Base-by-base conservation (phyloP, 2,797 vertebrate species). In the Telmatherina bonti region DNA sequence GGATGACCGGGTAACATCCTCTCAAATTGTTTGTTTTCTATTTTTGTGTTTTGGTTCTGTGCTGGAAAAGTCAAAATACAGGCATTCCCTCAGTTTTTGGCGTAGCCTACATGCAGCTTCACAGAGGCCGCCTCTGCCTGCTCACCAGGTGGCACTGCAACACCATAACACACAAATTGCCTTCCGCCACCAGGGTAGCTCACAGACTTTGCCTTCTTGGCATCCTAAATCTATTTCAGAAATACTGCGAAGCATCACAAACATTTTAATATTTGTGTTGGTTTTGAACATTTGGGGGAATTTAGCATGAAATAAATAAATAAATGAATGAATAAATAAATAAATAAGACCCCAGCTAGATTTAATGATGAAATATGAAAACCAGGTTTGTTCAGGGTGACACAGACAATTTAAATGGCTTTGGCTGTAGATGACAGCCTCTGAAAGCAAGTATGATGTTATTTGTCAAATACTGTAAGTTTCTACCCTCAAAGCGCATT, bases 61-160 rank as follows among this genome's bases (percentile, higher is more conserved):
- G n/a, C n/a, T n/a, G n/a, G n/a, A 36, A 36, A 36, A 43, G 38
- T 43, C 38, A 4, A 43, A 43, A 43, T 18, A 18, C 15, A 7
- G 2, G 5, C 13, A 3, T 38, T 41, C 13, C 8, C 22, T 60
- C 0, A 61, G 51, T 31, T 31, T 30, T 29, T 20, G 58, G 36
- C 29, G 29, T 10, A n/a, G n/a, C 24, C 1, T 35, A 7, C 5
- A n/a, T 36, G 26, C 1, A 55, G 33, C 10, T 38, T 24, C 16
- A 4, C 38, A 43, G 16, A 18, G 22, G 30, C 30, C 1, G 2
- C 0, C 2, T 26, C 12, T 53, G 2, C 20, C 26, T 64, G n/a
- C 72, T 72, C 94, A 85, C 80, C 56, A 89, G 91, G 84, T 88
- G 92, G 87, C 89, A 89, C 82, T 90, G 82, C 47, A 81, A 74